A percentile compares a stretch with the other conserved stretches of the same genome.
phyloP scores from a whole-genome alignment of 2,113 vertebrate species.

The Ptilonorhynchus violaceus region DNA sequence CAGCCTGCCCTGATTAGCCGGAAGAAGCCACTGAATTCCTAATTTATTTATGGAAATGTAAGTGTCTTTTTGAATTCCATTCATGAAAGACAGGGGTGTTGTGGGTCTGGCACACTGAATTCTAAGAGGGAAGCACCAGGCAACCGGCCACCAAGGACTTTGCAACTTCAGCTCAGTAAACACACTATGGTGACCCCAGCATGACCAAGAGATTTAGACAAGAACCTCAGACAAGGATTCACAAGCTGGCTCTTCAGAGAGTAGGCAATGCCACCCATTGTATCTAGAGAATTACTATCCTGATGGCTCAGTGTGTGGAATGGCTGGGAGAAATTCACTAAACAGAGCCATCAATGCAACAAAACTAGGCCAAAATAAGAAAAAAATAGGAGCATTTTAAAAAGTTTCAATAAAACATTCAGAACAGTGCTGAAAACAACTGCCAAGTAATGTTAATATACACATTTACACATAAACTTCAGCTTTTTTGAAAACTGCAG shows the following conservation, averaged over 20 bases:
- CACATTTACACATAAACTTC: background rate
- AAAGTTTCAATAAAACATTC: background rate
- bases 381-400: background rate
- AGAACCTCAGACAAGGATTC: constrained; percentile 56
- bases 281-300: constrained; percentile 42
- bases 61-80: constrained; percentile 92
- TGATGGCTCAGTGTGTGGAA: background rate
- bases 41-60: constrained; percentile 99
- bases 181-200: background rate
- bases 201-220: constrained; percentile 25
- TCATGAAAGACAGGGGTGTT: constrained; percentile 67
- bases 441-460: background rate
- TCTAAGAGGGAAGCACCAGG: constrained; percentile 59
- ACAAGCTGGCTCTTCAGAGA: constrained; percentile 49
- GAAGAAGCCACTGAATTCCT: constrained; percentile 97
- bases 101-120: constrained; percentile 46
- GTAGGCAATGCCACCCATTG: background rate
- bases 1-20: constrained; percentile 95
- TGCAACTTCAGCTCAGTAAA: constrained; percentile 18
- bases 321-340: constrained; percentile 47
- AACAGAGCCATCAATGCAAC: constrained; percentile 1
- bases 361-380: background rate
- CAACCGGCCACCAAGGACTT: background rate
- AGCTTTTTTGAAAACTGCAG: background rate
- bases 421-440: background rate